phyloP scores from a whole-genome alignment of 2,888 invertebrate species.

The Lepidochitona cinerea region DNA sequence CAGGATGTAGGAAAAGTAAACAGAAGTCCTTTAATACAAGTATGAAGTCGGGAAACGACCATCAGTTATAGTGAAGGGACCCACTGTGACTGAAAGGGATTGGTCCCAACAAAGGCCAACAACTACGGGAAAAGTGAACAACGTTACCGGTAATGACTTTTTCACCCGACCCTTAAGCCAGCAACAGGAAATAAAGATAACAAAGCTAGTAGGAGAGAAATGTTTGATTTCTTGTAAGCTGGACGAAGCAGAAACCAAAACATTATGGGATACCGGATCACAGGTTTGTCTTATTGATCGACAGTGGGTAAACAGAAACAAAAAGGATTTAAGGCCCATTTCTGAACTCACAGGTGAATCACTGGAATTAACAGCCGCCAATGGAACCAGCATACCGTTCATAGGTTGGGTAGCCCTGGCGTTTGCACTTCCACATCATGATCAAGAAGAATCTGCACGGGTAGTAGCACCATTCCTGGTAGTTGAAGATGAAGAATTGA shows the following conservation, averaged over 20 bases:
- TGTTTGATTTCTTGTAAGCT: neutral
- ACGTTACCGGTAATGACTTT: neutral
- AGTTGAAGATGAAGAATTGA: neutral
- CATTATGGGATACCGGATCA: constrained; percentile 9
- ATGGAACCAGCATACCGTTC: constrained; percentile 5
- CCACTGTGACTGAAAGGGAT: neutral
- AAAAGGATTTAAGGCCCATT: neutral
- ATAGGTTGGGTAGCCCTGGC: constrained; percentile 1
- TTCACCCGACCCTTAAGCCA: neutral
- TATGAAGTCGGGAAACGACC: constrained; percentile 1
- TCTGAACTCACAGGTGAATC: constrained; percentile 1
- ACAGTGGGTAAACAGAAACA: neutral
- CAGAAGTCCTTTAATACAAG: neutral
- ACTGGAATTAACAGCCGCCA: constrained; percentile 1
- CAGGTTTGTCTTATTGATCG: neutral
- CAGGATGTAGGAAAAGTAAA: neutral
- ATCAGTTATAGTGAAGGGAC: neutral
- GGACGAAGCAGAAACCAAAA: neutral
- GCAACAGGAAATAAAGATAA: constrained; percentile 1
- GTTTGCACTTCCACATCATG: neutral
- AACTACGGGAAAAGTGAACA: neutral
- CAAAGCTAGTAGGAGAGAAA: constrained; percentile 4
- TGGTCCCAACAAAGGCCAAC: neutral
- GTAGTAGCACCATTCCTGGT: neutral
- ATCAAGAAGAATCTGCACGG: neutral